These are phyloP conservation scores for Eretmochelys imbricata DNA, from an alignment of 2,113 vertebrate species.

Conservation along the genomic window DNA sequence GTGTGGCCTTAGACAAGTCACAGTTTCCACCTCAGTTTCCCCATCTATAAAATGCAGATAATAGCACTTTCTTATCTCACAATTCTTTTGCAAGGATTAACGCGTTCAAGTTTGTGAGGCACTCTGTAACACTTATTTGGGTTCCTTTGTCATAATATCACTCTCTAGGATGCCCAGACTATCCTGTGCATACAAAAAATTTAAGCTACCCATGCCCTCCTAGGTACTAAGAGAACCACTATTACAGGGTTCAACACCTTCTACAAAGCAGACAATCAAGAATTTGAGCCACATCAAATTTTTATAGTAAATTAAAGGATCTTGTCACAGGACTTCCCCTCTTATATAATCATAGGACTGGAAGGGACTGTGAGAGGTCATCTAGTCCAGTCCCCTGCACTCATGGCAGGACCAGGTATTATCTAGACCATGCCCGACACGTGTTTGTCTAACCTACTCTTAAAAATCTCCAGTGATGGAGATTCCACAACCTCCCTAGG, in stretches of 20 bases:
- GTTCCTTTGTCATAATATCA: no score
- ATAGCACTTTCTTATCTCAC: not conserved
- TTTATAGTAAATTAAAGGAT: not conserved
- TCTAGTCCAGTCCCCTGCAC: no score
- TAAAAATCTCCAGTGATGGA: no score
- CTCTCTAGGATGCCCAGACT: fast-evolving
- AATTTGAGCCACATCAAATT: not conserved
- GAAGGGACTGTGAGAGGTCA: no score
- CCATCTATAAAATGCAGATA: not conserved
- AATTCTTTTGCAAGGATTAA: not conserved
- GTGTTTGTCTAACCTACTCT: no score
- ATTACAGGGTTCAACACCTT: not conserved
- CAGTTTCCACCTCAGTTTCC: not conserved
- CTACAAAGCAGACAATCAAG: not conserved
- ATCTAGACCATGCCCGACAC: no score
- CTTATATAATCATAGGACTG: not conserved
- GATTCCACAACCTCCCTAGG: no score
- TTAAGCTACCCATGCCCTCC: not conserved
- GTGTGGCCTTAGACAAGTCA: not conserved
- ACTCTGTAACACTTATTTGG: not conserved
- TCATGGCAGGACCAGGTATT: no score
- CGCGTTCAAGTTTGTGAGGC: not conserved
- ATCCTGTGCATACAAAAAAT: not conserved
- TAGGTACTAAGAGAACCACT: not conserved
- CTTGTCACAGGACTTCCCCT: not conserved